phyloP scores from a whole-genome alignment of 2,113 vertebrate genomes.

The Aphelocoma coerulescens region DNA sequence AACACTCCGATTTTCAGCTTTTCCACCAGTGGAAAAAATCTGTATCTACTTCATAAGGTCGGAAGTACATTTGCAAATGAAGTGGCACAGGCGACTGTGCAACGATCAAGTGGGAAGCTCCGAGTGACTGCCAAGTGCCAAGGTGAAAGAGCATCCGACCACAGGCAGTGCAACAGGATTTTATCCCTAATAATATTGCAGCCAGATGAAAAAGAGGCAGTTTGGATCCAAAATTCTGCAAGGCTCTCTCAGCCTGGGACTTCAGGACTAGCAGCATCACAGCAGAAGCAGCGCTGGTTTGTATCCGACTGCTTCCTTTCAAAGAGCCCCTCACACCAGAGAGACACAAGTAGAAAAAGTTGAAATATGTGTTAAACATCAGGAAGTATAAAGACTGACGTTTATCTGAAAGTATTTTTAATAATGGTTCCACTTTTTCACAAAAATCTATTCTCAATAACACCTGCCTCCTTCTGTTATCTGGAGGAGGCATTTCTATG shows the following conservation, averaged over 20 bases:
- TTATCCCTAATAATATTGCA: background rate
- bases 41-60: background rate
- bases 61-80: background rate
- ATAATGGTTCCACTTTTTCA: constrained; percentile 14
- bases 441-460: constrained; percentile 13
- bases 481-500: constrained; percentile 4
- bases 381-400: constrained; percentile 6
- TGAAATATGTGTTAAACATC: constrained; percentile 7
- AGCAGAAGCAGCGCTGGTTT: background rate
- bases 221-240: background rate
- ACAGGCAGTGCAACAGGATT: background rate
- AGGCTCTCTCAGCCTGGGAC: background rate
- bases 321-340: background rate
- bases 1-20: background rate
- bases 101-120: background rate
- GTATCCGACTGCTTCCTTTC: background rate
- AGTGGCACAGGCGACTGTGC: background rate
- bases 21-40: background rate
- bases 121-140: background rate
- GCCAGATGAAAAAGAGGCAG: background rate
- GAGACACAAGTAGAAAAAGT: background rate
- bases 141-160: background rate
- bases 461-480: constrained; percentile 26
- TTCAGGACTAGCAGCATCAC: background rate
- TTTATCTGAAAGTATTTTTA: constrained; percentile 43